Evolutionary conservation across 2,888 invertebrate species (phyloP), one percentile per base, ranked within the genome.

Genomic region (Epinotia demarniana): DNA sequence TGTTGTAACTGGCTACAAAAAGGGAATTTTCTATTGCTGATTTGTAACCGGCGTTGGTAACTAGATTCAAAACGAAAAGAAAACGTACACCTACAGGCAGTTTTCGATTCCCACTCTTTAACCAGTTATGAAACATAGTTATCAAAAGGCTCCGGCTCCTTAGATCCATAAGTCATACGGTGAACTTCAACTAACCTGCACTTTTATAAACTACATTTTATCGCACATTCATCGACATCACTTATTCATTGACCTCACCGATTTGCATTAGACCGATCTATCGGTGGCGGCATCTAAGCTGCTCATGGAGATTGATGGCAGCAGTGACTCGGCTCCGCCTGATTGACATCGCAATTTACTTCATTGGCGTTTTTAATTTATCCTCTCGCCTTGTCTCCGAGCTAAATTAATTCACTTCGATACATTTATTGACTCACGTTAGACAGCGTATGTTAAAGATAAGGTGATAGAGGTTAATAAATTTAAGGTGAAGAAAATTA

Each of bases 341-440:
- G 92, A 92, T 92, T 92, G 92, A 92, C 92, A 88, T 88, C 83
- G 91, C 91, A 90, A 92, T 92, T 90, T 92, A 90, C 89, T 90
- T 84, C 89, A 89, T 90, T 87, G 90, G 87, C 88, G 85, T 91
- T 90, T 91, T 91, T 92, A 92, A 92, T 91, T 91, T 89, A 90
- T 84, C 86, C 86, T 85, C 84, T 83, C 81, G 80, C 82, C 78
- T 85, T 85, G 85, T 86, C 83, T 85, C 77, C 76, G 76, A 58
- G 68, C 73, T 76, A 66, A 86, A 88, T 89, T 87, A 85, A 88
- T 86, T 89, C 79, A 80, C 77, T 82, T 68, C 73, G 68, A 69
- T 62, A 73, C 66, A 64, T 61, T 61, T 49, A 71, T 39, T 58
- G 64, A 68, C 60, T 27, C 61, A 58, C 43, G n/a, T 16, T 58